Evolutionary conservation across 2,113 vertebrate genomes (phyloP).

Genomic region (Spizaetus ornatus): DNA sequence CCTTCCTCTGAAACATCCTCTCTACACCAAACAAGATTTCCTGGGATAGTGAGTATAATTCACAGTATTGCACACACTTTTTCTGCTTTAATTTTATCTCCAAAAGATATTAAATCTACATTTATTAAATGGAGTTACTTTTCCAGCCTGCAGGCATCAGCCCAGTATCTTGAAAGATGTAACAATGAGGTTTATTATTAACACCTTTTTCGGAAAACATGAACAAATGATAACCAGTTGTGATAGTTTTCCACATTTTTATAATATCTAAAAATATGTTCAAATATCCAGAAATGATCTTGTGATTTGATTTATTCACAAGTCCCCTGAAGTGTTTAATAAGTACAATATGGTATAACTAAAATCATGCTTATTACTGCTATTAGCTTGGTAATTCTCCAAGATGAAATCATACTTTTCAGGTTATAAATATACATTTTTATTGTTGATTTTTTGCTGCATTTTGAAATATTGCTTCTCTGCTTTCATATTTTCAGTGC

Average conservation of each 20-base stretch:
- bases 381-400: conserved; percentile 85
- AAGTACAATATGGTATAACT: conserved; percentile 82
- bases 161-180: conserved; percentile 63
- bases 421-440: conserved; percentile 86
- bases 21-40: conserved; percentile 47
- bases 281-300: conserved; percentile 79
- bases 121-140: conserved; percentile 70
- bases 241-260: conserved; percentile 78
- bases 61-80: conserved; percentile 31
- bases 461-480: conserved; percentile 87
- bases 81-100: conserved; percentile 68
- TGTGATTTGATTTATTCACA: conserved; percentile 83
- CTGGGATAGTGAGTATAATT: conserved; percentile 30
- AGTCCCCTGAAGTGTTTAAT: conserved; percentile 82
- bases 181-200: conserved; percentile 70
- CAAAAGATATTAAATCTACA: conserved; percentile 64
- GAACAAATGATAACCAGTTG: conserved; percentile 81
- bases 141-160: conserved; percentile 42
- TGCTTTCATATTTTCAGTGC: conserved; percentile 84
- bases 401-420: conserved; percentile 87
- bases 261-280: conserved; percentile 80
- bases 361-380: conserved; percentile 82
- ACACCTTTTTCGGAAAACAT: conserved; percentile 72
- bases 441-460: conserved; percentile 84
- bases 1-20: conserved; percentile 34